Percentiles rank a stretch among this genome's conserved stretches.
phyloP scores from a whole-genome alignment of 2,113 vertebrate genomes.

The Petrocephalus zakoni region DNA sequence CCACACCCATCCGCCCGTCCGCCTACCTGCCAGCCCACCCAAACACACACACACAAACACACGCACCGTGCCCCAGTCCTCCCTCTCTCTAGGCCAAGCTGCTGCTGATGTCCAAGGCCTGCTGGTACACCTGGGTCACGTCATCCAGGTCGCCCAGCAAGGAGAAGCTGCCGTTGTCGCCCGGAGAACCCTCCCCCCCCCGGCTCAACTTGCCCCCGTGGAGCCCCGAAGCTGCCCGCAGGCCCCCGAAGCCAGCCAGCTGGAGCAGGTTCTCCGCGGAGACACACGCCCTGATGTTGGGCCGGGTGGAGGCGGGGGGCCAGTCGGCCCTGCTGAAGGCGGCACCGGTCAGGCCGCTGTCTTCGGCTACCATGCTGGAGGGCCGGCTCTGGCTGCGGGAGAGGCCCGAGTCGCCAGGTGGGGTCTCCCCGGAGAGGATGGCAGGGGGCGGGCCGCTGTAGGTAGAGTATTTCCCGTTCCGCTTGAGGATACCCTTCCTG shows the following conservation, averaged over 20 bases:
- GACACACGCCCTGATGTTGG: conserved; percentile 84
- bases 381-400: conserved; percentile 87
- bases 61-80: neutral
- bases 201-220: conserved; percentile 73
- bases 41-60: conserved; percentile 20
- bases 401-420: conserved; percentile 69
- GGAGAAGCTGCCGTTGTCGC: conserved; percentile 92
- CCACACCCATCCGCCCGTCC: neutral
- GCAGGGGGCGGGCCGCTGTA: conserved; percentile 60
- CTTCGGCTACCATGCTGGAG: conserved; percentile 82
- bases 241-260: conserved; percentile 77
- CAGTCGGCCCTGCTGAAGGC: conserved; percentile 75
- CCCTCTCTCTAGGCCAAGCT: conserved; percentile 66
- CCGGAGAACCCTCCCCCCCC: conserved; percentile 68
- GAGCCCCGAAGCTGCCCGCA: conserved; percentile 70
- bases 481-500: conserved; percentile 92
- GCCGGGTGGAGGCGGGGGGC: conserved; percentile 62
- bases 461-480: conserved; percentile 88
- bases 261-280: conserved; percentile 93
- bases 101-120: conserved; percentile 81
- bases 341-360: conserved; percentile 76
- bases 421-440: conserved; percentile 54
- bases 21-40: conserved; percentile 26
- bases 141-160: conserved; percentile 82
- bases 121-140: conserved; percentile 86